phyloP scores from a whole-genome alignment of 1,140 invertebrate species.

The Brachionus asplanchnoidis region DNA sequence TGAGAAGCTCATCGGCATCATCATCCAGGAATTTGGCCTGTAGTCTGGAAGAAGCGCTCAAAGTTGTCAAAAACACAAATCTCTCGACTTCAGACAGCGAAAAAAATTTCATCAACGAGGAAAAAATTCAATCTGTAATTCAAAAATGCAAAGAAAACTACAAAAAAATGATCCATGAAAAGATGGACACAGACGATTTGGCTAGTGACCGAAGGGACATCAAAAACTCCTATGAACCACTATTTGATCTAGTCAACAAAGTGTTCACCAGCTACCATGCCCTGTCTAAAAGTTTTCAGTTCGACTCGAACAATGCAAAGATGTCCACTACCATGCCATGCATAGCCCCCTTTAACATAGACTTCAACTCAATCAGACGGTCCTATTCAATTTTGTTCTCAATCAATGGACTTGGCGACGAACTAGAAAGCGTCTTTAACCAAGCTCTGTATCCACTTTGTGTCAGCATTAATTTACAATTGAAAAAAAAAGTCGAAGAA shows the following conservation, averaged over 20 bases:
- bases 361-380: slow-evolving; percentile 62
- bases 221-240: slow-evolving; percentile 42
- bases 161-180: background rate
- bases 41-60: slow-evolving; percentile 4
- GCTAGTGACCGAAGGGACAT: slow-evolving; percentile 45
- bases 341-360: slow-evolving; percentile 48
- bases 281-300: background rate
- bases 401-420: slow-evolving; percentile 60
- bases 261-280: background rate
- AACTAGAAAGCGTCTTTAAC: slow-evolving; percentile 66
- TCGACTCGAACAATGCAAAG: background rate
- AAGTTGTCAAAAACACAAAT: background rate
- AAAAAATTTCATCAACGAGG: background rate
- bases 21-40: background rate
- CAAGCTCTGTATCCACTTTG: slow-evolving; percentile 71
- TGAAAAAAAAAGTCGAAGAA: slow-evolving; percentile 62
- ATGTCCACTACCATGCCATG: background rate
- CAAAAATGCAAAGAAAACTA: slow-evolving; percentile 16
- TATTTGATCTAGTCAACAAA: background rate
- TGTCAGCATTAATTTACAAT: slow-evolving; percentile 68
- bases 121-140: background rate
- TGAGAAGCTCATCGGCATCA: background rate
- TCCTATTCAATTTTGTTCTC: slow-evolving; percentile 63
- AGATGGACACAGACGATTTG: slow-evolving; percentile 31
- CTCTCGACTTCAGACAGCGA: background rate